phyloP scores from a whole-genome alignment of 2,797 vertebrate genomes.

The Leucoraja ocellata region DNA sequence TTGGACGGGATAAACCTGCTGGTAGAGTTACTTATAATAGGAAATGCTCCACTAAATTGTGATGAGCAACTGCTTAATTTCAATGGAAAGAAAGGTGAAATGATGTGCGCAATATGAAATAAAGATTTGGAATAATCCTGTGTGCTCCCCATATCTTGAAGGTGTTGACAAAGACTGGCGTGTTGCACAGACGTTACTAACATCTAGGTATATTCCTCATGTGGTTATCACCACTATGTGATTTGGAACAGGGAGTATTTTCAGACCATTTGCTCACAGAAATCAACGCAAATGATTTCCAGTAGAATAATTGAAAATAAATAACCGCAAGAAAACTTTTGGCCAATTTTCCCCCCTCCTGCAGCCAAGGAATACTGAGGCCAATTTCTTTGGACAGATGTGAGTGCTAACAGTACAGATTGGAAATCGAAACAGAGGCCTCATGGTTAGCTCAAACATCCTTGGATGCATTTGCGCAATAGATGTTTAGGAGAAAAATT shows the following conservation, averaged over 20 bases:
- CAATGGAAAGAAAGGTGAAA: background rate
- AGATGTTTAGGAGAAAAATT: background rate
- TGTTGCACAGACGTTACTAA: background rate
- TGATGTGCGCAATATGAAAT: background rate
- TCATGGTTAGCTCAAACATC: too few relatives aligned
- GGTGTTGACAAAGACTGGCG: background rate
- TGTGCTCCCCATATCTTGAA: background rate
- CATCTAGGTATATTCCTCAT: background rate
- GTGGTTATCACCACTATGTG: background rate
- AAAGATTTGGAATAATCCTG: background rate
- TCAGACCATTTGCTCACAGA: background rate
- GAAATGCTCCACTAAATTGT: background rate
- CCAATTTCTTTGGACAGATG: background rate
- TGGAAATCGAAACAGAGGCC: background rate
- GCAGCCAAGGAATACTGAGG: background rate
- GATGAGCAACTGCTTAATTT: background rate
- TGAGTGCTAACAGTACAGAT: background rate
- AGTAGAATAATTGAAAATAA: background rate
- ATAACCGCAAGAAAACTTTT: background rate
- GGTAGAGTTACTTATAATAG: background rate
- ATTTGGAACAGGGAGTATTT: background rate
- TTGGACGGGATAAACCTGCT: background rate
- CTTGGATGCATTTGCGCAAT: background rate
- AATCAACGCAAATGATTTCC: background rate
- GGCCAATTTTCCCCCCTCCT: background rate